Evolutionary conservation across 2,113 vertebrate species (phyloP).

Genomic region (Stigmatopora argus): DNA sequence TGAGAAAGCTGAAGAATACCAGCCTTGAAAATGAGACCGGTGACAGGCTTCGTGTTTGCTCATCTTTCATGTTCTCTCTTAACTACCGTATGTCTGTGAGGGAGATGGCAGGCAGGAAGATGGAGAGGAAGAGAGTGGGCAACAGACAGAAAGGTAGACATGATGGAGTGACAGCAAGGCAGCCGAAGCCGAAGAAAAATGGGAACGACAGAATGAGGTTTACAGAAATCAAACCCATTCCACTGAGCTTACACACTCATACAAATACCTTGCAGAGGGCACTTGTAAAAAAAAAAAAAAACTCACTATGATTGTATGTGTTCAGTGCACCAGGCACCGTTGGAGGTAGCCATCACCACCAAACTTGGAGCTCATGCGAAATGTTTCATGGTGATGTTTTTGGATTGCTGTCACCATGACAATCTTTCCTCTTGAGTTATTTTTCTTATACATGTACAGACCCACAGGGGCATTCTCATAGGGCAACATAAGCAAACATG

Average conservation of each 20-base stretch:
- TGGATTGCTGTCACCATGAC: slow-evolving; percentile 45
- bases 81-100: slow-evolving; percentile 23
- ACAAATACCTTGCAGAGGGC: slow-evolving; percentile 38
- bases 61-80: slow-evolving; percentile 43
- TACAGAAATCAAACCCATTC: slow-evolving; percentile 37
- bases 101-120: slow-evolving; percentile 14
- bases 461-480: neutral
- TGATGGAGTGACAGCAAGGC: slow-evolving; percentile 47
- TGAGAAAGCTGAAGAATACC: neutral
- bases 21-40: slow-evolving; percentile 43
- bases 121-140: slow-evolving; percentile 23
- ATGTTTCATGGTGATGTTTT: slow-evolving; percentile 39
- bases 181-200: slow-evolving; percentile 23
- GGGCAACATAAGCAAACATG: slow-evolving; percentile 34
- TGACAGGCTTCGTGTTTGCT: slow-evolving; percentile 45
- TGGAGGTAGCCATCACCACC: slow-evolving; percentile 32
- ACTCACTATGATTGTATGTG: slow-evolving; percentile 12
- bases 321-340: slow-evolving; percentile 48
- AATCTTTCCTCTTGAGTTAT: slow-evolving; percentile 26
- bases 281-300: slow-evolving; percentile 34
- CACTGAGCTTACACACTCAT: slow-evolving; percentile 35
- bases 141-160: slow-evolving; percentile 21
- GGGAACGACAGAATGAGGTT: slow-evolving; percentile 53
- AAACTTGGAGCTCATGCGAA: slow-evolving; percentile 34
- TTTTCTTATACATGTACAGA: slow-evolving; percentile 5